phyloP scores from a whole-genome alignment of 2,888 invertebrate genomes.

The Automeris io region DNA sequence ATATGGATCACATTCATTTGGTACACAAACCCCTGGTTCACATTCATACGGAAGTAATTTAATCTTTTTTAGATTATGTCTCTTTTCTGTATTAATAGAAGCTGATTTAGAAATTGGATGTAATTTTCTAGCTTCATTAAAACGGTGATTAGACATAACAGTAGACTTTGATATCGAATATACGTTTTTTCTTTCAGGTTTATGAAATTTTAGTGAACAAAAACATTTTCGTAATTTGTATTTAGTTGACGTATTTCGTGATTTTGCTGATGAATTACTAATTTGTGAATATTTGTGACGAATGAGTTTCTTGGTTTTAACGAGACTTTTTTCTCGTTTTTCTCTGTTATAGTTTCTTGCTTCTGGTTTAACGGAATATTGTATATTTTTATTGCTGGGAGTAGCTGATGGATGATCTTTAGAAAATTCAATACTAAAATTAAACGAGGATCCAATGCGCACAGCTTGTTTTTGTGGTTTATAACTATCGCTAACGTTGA shows the following conservation, averaged over 20 bases:
- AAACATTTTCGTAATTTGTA: conserved; percentile 29
- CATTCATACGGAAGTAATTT: conserved; percentile 26
- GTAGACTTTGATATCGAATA: conserved; percentile 14
- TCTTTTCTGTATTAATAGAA: conserved; percentile 13
- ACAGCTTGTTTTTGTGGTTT: conserved; percentile 16
- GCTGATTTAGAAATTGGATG: conserved; percentile 10
- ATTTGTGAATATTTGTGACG: conserved; percentile 21
- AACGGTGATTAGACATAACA: conserved; percentile 10
- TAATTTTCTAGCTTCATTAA: conserved; percentile 4
- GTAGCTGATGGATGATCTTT: conserved; percentile 15
- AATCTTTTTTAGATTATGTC: conserved; percentile 9
- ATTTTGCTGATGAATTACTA: conserved; percentile 17
- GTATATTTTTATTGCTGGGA: neutral
- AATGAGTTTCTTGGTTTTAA: conserved; percentile 3
- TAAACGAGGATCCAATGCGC: conserved; percentile 26
- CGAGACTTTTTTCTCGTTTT: conserved; percentile 1
- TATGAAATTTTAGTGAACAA: conserved; percentile 31
- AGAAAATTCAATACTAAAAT: conserved; percentile 25
- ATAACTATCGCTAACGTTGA: neutral
- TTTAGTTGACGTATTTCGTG: conserved; percentile 19
- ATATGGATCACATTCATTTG: conserved; percentile 30
- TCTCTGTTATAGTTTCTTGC: neutral
- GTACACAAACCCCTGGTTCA: conserved; percentile 29
- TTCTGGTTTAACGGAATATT: neutral
- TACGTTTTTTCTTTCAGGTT: conserved; percentile 13